Percentiles rank a stretch among this genome's conserved stretches.
phyloP scores from a whole-genome alignment of 2,797 vertebrate genomes.

The Oceanodroma leucorhoa region DNA sequence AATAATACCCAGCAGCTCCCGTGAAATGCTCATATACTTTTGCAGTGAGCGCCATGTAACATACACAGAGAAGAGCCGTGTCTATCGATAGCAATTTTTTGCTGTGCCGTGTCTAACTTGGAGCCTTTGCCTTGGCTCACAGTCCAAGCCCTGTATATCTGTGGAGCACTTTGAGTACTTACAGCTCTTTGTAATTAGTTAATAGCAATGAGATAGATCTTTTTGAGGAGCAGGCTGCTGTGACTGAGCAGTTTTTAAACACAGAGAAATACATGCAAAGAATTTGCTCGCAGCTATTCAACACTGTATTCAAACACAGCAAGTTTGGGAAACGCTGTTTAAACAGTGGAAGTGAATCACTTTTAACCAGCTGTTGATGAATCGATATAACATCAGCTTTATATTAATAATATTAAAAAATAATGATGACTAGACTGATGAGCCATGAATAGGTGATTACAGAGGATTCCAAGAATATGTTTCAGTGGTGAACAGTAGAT shows the following conservation, averaged over 20 bases:
- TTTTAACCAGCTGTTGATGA: slow-evolving; percentile 6
- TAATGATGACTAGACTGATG: neutral
- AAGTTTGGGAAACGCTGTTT: neutral
- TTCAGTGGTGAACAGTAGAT: neutral
- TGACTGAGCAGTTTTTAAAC: neutral
- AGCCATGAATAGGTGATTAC: neutral
- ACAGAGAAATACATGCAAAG: neutral
- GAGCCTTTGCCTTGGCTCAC: neutral
- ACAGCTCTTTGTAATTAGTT: neutral
- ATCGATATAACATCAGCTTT: neutral
- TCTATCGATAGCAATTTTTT: neutral
- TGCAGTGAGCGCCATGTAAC: neutral
- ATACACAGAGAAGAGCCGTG: rapidly evolving
- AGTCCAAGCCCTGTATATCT: neutral
- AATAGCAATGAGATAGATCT: neutral
- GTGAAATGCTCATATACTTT: rapidly evolving
- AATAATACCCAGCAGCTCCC: neutral
- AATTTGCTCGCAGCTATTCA: neutral
- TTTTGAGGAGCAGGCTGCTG: neutral
- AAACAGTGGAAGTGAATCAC: neutral
- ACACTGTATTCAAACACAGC: neutral
- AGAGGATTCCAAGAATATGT: neutral
- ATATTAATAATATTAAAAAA: slow-evolving; percentile 16
- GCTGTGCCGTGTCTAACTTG: neutral
- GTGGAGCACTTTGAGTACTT: neutral